Evolutionary conservation across 1,140 invertebrate genomes (phyloP), one percentile per base, ranked within the genome.

Genomic region (Phenacoccus solenopsis): DNA sequence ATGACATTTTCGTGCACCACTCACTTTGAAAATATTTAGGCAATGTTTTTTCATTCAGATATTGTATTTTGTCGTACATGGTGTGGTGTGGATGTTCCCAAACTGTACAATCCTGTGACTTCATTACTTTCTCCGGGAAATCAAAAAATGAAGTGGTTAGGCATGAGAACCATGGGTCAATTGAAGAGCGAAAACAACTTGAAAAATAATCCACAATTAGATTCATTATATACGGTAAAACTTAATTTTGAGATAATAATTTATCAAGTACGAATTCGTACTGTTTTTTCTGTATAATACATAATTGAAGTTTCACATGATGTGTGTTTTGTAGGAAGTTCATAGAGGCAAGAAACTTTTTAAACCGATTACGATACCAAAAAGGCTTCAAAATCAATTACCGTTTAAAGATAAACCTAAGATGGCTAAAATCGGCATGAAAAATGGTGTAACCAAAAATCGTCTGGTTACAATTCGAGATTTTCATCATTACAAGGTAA

Each of bases 51-150:
- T 70, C 69, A 72, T 79, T 81, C 56, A 88, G 95, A 98, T 80
- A 89, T 98, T 75, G 87, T 98, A 0, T 98, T 98, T 76, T 90
- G 98, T 76, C 83, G 95, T 59, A 98, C 96, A 0, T 99, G 96
- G 96, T 96, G 89, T 74, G 88, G 87, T 72, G 88, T 99, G 0
- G 89, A 96, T 69, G 88, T 98, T 1, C 92, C 93, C 0, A 86
- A 91, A 73, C 96, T 97, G 79, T 99, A 96, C 78, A 90, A 90
- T 61, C 88, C 92, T 0, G 87, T 98, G 0, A 94, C 90, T 0
- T 92, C 93, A 21, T 79, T 99, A 1, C 78, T 98, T 4, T 78
- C 98, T 28, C 88, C 93, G 0, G 74, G 80, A 0, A 85, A 85
- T 0, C 80, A 88, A 73, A 95, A 94, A 75, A 87, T 85, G 73